A percentile compares a stretch with the other conserved stretches of the same genome.
Evolutionary conservation across 2,113 vertebrate species (phyloP).

Genomic region (Pionites leucogaster): DNA sequence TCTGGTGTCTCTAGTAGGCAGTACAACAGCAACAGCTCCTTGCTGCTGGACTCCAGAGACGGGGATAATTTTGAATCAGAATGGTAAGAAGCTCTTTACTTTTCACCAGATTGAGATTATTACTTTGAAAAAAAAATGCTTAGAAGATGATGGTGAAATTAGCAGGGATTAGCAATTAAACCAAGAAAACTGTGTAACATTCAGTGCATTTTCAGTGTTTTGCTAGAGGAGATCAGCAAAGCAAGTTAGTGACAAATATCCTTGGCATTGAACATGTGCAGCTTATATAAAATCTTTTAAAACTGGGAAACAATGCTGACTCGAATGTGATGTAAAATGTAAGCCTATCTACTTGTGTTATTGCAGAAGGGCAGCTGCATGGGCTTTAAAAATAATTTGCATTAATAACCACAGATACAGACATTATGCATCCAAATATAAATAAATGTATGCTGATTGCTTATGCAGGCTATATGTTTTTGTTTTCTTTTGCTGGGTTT

Average conservation of each 20-base stretch:
- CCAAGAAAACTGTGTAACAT: background rate
- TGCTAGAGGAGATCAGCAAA: constrained; percentile 9
- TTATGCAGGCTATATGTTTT: background rate
- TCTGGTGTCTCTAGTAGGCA: constrained; percentile 62
- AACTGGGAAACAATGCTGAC: background rate
- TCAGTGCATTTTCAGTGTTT: background rate
- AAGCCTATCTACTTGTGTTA: background rate
- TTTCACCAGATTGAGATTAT: constrained; percentile 11
- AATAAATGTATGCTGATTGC: background rate
- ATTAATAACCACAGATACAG: background rate
- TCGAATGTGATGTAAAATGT: background rate
- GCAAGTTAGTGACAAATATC: constrained; percentile 52
- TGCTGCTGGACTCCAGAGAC: constrained; percentile 55
- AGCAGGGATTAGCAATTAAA: constrained; percentile 4
- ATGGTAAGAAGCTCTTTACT: constrained; percentile 77
- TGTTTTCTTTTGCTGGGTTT: background rate
- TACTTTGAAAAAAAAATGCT: background rate
- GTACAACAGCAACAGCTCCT: constrained; percentile 64
- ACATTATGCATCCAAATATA: background rate
- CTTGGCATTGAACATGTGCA: constrained; percentile 33
- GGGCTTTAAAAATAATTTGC: background rate
- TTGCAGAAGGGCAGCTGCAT: background rate
- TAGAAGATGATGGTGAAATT: constrained; percentile 6
- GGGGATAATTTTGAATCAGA: constrained; percentile 26
- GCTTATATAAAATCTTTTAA: constrained; percentile 46